Percentiles rank a stretch among this genome's conserved stretches.
Evolutionary conservation across 2,888 invertebrate genomes (phyloP).

Genomic region (Lasioglossum pauxillum): DNA sequence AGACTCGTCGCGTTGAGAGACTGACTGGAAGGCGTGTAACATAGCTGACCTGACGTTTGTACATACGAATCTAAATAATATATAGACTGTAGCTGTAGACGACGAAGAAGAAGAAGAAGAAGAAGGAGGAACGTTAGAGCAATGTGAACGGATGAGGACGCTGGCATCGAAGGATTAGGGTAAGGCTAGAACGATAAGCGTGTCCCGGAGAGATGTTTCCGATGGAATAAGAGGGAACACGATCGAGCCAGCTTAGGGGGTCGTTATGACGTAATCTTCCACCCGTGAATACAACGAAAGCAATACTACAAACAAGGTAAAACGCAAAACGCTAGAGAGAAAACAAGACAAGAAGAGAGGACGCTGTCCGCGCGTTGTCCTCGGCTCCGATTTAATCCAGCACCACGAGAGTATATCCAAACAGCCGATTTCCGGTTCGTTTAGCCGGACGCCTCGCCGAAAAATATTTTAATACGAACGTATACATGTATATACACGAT

Average conservation of each 20-base stretch:
- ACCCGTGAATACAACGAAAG: constrained; percentile 84
- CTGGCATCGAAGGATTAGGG: constrained; percentile 11
- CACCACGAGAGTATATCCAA: not conserved
- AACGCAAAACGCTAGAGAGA: constrained; percentile 58
- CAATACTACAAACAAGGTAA: constrained; percentile 84
- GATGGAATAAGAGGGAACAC: constrained; percentile 9
- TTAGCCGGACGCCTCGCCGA: constrained; percentile 56
- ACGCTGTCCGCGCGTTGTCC: not conserved
- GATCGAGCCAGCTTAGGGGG: constrained; percentile 4
- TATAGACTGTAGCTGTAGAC: not conserved
- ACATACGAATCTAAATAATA: not conserved
- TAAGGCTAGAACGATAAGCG: constrained; percentile 1
- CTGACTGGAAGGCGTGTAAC: not conserved
- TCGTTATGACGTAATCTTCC: constrained; percentile 72
- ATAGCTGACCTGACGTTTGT: constrained; percentile 1
- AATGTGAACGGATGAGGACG: not conserved
- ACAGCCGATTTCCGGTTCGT: not conserved
- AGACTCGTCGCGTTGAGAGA: constrained; percentile 16
- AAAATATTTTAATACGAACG: constrained; percentile 70
- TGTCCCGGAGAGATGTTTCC: not conserved
- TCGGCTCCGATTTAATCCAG: not conserved
- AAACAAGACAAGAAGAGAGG: constrained; percentile 21
- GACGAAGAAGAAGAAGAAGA: not conserved
- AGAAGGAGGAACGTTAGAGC: not conserved
- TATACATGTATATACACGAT: constrained; percentile 46